Conservation (phyloP, 2,888 invertebrate genomes). For the Tinea pellionella region DNA sequence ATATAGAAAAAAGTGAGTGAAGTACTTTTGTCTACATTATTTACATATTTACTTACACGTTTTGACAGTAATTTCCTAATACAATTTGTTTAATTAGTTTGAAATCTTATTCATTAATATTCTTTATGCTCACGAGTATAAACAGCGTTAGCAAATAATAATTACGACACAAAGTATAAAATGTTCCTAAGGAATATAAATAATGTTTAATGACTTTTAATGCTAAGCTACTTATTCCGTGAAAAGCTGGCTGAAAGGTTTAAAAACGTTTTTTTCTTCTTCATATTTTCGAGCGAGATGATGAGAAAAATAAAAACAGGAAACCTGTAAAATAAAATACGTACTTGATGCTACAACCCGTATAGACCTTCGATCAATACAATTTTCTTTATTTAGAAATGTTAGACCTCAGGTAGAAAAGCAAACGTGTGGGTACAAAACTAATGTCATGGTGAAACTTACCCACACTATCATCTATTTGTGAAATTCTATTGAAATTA, state of each 20-base stretch:
- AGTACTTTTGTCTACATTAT: neutral
- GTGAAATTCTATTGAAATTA: constrained; percentile 3
- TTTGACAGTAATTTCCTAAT: neutral
- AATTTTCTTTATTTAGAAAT: constrained; percentile 10
- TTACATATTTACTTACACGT: neutral
- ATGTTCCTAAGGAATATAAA: neutral
- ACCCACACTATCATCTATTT: neutral
- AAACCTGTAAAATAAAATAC: neutral
- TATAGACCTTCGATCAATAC: constrained; percentile 11
- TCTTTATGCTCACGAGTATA: neutral
- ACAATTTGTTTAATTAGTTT: no score
- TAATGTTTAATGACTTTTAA: constrained; percentile 1
- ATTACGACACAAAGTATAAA: neutral
- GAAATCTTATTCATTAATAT: neutral
- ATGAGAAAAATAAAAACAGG: neutral
- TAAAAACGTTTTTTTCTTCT: neutral
- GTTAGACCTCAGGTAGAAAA: constrained; percentile 4
- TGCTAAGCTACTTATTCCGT: neutral
- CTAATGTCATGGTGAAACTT: constrained; percentile 3
- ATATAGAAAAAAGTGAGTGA: no score
- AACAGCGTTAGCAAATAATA: neutral
- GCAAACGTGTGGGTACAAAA: neutral
- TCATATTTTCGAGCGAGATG: neutral
- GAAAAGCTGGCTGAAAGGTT: neutral
- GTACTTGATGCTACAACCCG: neutral